Evolutionary conservation across 1,140 invertebrate species (phyloP), one percentile per base, ranked within the genome.

Genomic region (Drosophila novamexicana): DNA sequence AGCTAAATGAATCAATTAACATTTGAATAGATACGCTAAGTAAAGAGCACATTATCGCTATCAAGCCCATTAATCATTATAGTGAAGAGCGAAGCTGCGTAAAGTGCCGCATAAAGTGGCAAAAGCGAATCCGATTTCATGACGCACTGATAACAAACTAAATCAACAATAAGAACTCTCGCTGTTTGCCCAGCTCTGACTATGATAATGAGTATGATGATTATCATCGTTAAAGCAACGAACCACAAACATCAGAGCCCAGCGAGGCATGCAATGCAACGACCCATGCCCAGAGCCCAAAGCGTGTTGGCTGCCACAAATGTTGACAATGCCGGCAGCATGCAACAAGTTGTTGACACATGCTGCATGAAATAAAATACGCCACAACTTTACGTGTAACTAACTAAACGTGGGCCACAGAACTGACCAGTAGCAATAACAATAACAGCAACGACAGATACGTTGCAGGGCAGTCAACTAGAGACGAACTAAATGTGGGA

Each of bases 321-420:
- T 16, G 54, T 75, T 61, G 72, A 57, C 72, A 74, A 49, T 58
- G 66, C n/a, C 18, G 22, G 9, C 37, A n/a, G 62, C 63, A 79
- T 77, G 73, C 76, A 79, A 79, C 76, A 79, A 76, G 76, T 79
- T 79, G 76, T 76, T 79, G 76, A 79, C 76, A 79, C 73, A 76
- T 49, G 66, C 52, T 47, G 59, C 59, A 42, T 44, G 39, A 74
- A 50, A 62, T 57, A n/a, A 67, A 57, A 73, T 63, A 77, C 58
- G 40, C 34, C 6, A 29, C 9, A 54, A 65, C 29, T 29, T 29
- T 49, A 42, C 10, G n/a, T 22, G 44, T 49, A 14, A 18, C 40
- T 36, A n/a, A 14, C 12, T 29, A 32, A 59, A 59, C 57, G 57
- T 59, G 66, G 63, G 39, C 58, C 9, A 65, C 18, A 36, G n/a